A percentile compares a stretch with the other conserved stretches of the same genome.
Conservation (phyloP, 2,888 invertebrate species). For the Julus scanicus region DNA sequence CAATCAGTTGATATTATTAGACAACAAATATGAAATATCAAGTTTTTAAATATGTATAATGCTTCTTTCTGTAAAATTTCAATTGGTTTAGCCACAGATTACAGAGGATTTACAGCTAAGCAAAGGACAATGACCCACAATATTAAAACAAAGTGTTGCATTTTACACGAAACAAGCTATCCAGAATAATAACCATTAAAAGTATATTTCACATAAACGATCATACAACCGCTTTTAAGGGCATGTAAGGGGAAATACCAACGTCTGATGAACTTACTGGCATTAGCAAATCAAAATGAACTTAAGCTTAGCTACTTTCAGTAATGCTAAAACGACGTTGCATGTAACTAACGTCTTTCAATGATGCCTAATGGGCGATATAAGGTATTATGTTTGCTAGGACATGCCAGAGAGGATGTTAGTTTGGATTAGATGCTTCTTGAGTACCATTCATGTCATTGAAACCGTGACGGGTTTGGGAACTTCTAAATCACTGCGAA, state of each 20-base stretch:
- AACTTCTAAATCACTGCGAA: conserved; percentile 27
- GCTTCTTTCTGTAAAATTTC: too few species aligned
- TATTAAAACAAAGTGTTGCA: neutral
- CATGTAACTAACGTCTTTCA: conserved; percentile 2
- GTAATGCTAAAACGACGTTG: conserved; percentile 20
- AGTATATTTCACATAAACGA: neutral
- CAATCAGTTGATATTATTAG: neutral
- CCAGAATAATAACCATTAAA: neutral
- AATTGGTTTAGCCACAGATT: too few species aligned
- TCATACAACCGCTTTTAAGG: neutral
- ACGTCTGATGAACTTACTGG: neutral
- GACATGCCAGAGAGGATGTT: conserved; percentile 27
- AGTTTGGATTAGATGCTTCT: neutral
- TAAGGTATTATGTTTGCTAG: conserved; percentile 14
- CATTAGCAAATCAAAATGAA: conserved; percentile 27
- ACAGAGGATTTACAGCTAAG: neutral
- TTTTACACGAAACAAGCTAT: neutral
- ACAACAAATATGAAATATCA: too few species aligned
- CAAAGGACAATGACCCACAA: neutral
- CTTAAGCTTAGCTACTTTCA: conserved; percentile 10
- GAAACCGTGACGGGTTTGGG: conserved; percentile 25
- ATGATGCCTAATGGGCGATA: conserved; percentile 8
- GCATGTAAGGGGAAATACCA: neutral
- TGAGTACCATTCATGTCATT: conserved; percentile 21
- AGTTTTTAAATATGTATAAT: too few species aligned